Percentiles rank a stretch among this genome's conserved stretches.
These are phyloP conservation scores for Corynorhinus townsendii DNA, from an alignment of 2,113 vertebrate genomes.

Conservation along the genomic window DNA sequence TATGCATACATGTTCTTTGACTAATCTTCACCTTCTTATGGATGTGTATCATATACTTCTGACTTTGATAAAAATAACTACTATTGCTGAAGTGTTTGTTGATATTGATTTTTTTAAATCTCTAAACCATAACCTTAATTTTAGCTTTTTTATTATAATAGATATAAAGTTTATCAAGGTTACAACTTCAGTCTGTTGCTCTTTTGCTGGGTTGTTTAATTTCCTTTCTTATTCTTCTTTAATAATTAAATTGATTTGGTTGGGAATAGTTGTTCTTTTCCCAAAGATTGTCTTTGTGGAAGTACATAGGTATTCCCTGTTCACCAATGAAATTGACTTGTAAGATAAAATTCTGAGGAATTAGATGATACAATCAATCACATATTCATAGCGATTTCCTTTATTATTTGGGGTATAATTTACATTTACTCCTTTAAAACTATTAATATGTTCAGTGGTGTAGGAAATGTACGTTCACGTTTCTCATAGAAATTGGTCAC, in stretches of 20 bases:
- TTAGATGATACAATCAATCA: not conserved
- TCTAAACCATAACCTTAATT: not conserved
- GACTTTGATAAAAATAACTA: not conserved
- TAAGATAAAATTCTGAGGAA: slow-evolving; percentile 8
- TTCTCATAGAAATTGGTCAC: not conserved
- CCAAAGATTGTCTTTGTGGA: not conserved
- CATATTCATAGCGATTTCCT: not conserved
- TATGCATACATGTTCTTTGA: not conserved
- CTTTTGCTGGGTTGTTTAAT: not conserved
- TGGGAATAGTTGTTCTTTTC: not conserved
- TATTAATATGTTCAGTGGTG: not conserved
- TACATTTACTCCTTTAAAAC: not conserved
- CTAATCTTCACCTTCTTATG: not conserved
- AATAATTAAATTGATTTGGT: not conserved
- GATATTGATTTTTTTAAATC: not conserved
- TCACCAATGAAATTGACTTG: not conserved
- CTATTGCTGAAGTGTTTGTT: not conserved
- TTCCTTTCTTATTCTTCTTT: not conserved
- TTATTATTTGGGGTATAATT: not conserved
- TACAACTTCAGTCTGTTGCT: not conserved
- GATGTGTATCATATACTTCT: not conserved
- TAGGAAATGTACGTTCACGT: not conserved
- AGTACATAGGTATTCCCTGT: not conserved
- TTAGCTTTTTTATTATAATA: not conserved
- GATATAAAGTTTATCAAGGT: not conserved